Base-by-base conservation (phyloP, 2,797 vertebrate genomes). In the Acestrorhynchus altus region DNA sequence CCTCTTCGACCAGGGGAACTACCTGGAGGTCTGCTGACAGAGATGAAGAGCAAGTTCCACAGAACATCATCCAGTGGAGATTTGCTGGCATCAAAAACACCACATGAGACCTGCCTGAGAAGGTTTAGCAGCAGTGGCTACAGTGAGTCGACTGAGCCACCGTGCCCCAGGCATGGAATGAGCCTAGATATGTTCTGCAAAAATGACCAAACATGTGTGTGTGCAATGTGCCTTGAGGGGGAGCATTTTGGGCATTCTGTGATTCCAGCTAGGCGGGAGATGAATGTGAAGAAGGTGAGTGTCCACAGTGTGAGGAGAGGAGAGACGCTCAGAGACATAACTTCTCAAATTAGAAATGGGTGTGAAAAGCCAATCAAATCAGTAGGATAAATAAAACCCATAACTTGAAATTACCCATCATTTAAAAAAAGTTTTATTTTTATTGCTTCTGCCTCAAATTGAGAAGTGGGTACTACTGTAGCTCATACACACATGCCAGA, bases 271-370 rank as follows among this genome's bases (percentile, higher is more conserved):
- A 86, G 88, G 74, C 89, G 87, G 60, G 92, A 93, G 83, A 93
- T 92, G 91, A 81, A 85, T 9, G 87, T 91, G 40, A 92, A 84
- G 75, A 94, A 93, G 90, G 93, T 93, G n/a, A 65, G 69, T 52
- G n/a, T 60, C 16, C 1, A 16, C 13, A 18, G 24, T 47, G 39
- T 44, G 8, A 24, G 1, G 35, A 2, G 11, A 12, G 13, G 1
- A 54, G 5, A 54, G n/a, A 54, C n/a, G 22, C 0, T 20, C 4
- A 4, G 47, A 11, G 10, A 1, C n/a, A n/a, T n/a, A n/a, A n/a
- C n/a, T n/a, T n/a, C n/a, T n/a, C n/a, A 24, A 56, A 56, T 10
- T 24, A 11, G 22, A 10, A 56, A 11, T 56, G 9, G 20, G 51
- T 49, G 46, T 49, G 15, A 35, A 35, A 35, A 2, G 31, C 31